A percentile compares a stretch with the other conserved stretches of the same genome.
These are phyloP conservation scores for Drosophila mercatorum DNA, from an alignment of 2,888 invertebrate species.

Conservation along the genomic window DNA sequence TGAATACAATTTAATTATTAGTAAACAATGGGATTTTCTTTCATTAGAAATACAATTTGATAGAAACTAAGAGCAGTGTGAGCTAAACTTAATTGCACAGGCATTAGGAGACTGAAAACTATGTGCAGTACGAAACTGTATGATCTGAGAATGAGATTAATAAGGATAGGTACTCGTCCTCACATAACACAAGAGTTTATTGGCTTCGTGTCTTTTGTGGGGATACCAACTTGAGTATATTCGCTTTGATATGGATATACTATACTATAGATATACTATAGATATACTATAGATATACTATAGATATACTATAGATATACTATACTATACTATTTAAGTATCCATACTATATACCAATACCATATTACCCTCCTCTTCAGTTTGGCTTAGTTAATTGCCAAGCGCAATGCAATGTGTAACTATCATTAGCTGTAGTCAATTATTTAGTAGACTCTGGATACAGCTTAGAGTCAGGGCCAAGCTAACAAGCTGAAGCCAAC, in stretches of 20 bases:
- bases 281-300: too few relatives aligned
- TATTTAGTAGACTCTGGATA: constrained; percentile 11
- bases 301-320: too few relatives aligned
- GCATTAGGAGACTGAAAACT: background rate
- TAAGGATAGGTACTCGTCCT: too few relatives aligned
- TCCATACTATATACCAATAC: background rate
- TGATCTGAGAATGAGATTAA: too few relatives aligned
- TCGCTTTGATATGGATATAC: too few relatives aligned
- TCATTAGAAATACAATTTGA: background rate
- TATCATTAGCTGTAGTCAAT: constrained; percentile 19
- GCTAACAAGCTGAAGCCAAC: constrained; percentile 5
- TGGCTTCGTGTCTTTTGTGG: too few relatives aligned
- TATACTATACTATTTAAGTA: background rate
- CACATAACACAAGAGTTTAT: too few relatives aligned
- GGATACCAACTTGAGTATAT: too few relatives aligned
- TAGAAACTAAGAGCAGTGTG: background rate
- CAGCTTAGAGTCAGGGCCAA: constrained; percentile 9
- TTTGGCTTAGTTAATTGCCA: background rate
- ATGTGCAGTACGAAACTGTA: too few relatives aligned
- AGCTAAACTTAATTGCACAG: background rate
- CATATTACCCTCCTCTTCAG: background rate
- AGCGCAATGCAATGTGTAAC: background rate
- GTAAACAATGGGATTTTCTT: background rate
- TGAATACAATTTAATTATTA: constrained; percentile 2
- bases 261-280: too few relatives aligned